Percentiles rank a stretch among this genome's conserved stretches.
Conservation (phyloP, 2,797 vertebrate genomes). For the Amblyopsis hoosieri region DNA sequence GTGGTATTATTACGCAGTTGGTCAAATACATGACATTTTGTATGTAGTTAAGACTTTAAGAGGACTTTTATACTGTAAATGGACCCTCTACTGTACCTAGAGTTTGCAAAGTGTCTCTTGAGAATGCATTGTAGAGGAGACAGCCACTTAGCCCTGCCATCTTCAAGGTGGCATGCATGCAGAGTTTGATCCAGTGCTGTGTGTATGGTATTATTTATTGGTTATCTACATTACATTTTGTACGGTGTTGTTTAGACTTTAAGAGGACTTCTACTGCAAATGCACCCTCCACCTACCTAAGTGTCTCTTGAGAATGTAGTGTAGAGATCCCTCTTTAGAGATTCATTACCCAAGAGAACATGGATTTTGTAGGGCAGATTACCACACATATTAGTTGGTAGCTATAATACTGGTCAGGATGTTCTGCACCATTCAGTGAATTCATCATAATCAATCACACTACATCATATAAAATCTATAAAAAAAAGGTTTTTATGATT, state of each 20-base stretch:
- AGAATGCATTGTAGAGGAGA: too few relatives aligned
- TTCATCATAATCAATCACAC: too few relatives aligned
- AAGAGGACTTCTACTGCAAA: conserved; percentile 41
- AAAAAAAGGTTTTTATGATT: conserved; percentile 8
- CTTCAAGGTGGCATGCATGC: too few relatives aligned
- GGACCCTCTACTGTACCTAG: too few relatives aligned
- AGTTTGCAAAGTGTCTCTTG: too few relatives aligned
- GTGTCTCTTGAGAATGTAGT: conserved; percentile 54
- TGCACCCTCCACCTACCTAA: not conserved
- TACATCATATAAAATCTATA: too few relatives aligned
- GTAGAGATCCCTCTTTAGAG: conserved; percentile 50
- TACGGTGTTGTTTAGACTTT: conserved; percentile 23
- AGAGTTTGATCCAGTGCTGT: not conserved
- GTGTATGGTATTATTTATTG: conserved; percentile 1
- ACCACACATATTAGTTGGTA: conserved; percentile 39
- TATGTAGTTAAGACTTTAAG: too few relatives aligned
- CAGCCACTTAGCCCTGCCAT: too few relatives aligned
- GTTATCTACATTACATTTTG: not conserved
- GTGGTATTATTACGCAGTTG: too few relatives aligned
- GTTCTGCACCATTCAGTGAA: too few relatives aligned
- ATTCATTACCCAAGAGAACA: conserved; percentile 53
- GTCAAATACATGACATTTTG: too few relatives aligned
- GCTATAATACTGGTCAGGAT: conserved; percentile 2
- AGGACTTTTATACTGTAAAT: too few relatives aligned
- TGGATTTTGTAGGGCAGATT: conserved; percentile 73